phyloP scores from a whole-genome alignment of 2,888 invertebrate genomes.

The Netelia virgata region DNA sequence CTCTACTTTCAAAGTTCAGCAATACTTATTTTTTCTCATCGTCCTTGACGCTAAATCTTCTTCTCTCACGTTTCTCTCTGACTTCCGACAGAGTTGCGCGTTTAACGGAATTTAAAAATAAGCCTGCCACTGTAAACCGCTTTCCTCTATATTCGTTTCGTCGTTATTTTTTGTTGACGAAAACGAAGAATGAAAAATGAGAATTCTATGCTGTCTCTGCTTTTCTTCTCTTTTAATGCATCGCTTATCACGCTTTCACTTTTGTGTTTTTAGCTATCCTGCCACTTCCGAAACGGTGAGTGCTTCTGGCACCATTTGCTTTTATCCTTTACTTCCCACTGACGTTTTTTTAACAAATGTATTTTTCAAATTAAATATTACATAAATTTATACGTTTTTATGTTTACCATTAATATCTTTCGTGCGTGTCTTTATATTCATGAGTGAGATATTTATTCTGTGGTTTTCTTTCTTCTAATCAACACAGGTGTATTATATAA shows the following conservation, averaged over 20 bases:
- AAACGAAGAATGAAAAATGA: constrained; percentile 1
- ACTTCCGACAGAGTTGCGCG: constrained; percentile 18
- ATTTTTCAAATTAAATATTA: background rate
- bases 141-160: constrained; percentile 5
- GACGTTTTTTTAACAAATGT: background rate
- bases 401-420: background rate
- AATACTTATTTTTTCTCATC: background rate
- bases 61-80: constrained; percentile 30
- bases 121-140: background rate
- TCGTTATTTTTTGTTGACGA: constrained; percentile 36
- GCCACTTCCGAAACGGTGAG: constrained; percentile 78
- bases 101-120: constrained; percentile 10
- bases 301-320: constrained; percentile 66
- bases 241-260: constrained; percentile 56
- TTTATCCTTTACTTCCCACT: constrained; percentile 10
- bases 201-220: constrained; percentile 8
- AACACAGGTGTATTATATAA: too few species aligned
- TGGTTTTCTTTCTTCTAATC: background rate
- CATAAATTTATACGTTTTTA: background rate
- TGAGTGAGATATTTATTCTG: background rate
- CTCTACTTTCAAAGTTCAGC: background rate
- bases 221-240: constrained; percentile 46
- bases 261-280: constrained; percentile 70
- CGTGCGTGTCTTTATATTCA: background rate
- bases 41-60: background rate